Conservation (phyloP, 1,140 invertebrate species). For the Acromyrmex charruanus region DNA sequence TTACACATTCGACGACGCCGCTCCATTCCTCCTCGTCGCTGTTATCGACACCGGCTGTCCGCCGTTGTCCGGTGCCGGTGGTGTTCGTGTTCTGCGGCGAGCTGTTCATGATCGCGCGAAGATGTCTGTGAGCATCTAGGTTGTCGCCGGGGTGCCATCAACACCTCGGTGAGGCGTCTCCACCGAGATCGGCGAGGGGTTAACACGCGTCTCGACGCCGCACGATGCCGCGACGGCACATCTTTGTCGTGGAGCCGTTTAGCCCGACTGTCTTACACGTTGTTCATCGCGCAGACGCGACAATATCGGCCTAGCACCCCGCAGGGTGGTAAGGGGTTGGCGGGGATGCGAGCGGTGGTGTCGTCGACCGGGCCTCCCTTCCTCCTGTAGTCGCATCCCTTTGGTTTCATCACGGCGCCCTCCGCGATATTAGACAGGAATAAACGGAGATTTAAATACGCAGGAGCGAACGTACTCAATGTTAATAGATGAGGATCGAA, state of each 20-base stretch:
- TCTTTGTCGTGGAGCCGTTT: slow-evolving; percentile 37
- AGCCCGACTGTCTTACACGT: slow-evolving; percentile 57
- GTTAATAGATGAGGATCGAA: slow-evolving; percentile 2
- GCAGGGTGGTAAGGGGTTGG: slow-evolving; percentile 52
- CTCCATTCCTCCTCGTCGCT: slow-evolving; percentile 86
- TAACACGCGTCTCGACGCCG: slow-evolving; percentile 71
- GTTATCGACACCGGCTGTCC: slow-evolving; percentile 78
- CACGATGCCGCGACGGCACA: slow-evolving; percentile 40
- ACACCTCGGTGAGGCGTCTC: slow-evolving; percentile 42
- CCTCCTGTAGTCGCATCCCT: slow-evolving; percentile 50
- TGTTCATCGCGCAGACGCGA: slow-evolving; percentile 66
- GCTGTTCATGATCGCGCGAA: slow-evolving; percentile 77
- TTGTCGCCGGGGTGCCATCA: slow-evolving; percentile 33
- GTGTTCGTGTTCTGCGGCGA: slow-evolving; percentile 80
- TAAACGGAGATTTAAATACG: slow-evolving; percentile 62
- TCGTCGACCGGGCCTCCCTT: slow-evolving; percentile 47
- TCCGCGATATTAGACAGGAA: slow-evolving; percentile 43
- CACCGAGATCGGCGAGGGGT: slow-evolving; percentile 54
- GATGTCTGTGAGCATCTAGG: not conserved
- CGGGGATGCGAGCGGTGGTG: slow-evolving; percentile 45
- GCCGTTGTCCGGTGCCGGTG: slow-evolving; percentile 68
- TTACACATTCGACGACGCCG: slow-evolving; percentile 85
- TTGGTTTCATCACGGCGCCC: slow-evolving; percentile 4
- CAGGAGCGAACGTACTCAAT: not conserved
- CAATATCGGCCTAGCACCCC: slow-evolving; percentile 77